Evolutionary conservation across 2,888 invertebrate genomes (phyloP), one percentile per base, ranked within the genome.

Genomic region (Ophion ventricosus): DNA sequence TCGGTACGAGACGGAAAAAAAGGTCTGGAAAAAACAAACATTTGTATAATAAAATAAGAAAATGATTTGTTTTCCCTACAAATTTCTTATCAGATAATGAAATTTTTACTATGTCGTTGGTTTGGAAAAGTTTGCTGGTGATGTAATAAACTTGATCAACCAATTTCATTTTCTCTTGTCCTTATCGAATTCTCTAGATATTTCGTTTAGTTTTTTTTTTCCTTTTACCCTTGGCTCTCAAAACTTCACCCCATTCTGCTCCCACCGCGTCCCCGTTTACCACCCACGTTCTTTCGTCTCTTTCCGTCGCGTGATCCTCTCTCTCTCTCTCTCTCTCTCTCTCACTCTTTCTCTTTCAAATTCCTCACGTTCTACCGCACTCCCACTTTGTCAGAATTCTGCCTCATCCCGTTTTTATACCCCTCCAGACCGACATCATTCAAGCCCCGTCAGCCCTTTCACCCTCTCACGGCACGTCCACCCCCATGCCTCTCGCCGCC

Each of bases 351-450:
- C 43, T 14, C 14, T 14, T 14, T 43, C 3, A 43, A 43, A 43
- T 43, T 43, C 40, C 49, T 57, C 11, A 40, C 59, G 57, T 7
- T 14, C 54, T 64, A 11, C 35, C 56, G 1, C 20, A 26, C 56
- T 40, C 64, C 66, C 73, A 43, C 81, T 66, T 54, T 54, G 63
- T 26, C 56, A 20, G 29, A 59, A 29, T 66, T 54, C 54, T 66
- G 49, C n/a, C 57, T 29, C n/a, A 25, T 17, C 56, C 72, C 54
- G 11, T 49, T 77, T 70, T 35, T 40, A 5, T 23, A 29, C 40
- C 69, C 74, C 20, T 74, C 29, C 49, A 25, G 69, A 14, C 74
- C 78, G 49, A 70, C 79, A 75, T 75, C 82, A 79, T 83, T 83
- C 74, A 83, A 79, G 78, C 79, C 79, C 63, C 11, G 69, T 69